A percentile compares a stretch with the other conserved stretches of the same genome.
phyloP scores from a whole-genome alignment of 2,113 vertebrate genomes.

The Eulemur rufifrons region DNA sequence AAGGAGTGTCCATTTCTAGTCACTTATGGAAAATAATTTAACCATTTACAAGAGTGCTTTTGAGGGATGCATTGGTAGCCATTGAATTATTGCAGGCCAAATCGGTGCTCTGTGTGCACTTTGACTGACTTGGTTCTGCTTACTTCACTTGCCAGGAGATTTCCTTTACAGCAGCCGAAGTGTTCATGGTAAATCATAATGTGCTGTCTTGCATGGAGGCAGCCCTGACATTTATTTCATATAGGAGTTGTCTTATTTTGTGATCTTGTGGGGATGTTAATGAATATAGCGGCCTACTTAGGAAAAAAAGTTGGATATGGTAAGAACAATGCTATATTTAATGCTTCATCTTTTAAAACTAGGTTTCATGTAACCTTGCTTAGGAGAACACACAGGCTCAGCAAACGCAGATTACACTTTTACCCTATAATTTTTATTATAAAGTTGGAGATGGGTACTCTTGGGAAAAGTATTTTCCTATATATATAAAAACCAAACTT shows the following conservation, averaged over 20 bases:
- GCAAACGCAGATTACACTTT: neutral
- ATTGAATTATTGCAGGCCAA: neutral
- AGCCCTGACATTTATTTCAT: neutral
- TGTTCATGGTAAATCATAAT: neutral
- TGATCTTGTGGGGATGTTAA: neutral
- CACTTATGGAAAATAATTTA: neutral
- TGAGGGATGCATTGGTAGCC: neutral
- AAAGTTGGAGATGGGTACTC: neutral
- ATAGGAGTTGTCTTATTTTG: neutral
- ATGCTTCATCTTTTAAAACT: neutral
- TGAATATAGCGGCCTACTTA: neutral
- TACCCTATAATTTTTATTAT: neutral
- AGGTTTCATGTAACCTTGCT: neutral
- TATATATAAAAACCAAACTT: neutral
- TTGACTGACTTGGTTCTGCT: neutral
- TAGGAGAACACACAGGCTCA: neutral
- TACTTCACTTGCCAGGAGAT: neutral
- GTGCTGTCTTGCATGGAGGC: neutral
- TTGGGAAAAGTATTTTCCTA: neutral
- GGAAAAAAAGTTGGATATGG: neutral
- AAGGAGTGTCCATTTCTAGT: neutral
- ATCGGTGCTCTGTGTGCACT: accelerated
- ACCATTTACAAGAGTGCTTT: neutral
- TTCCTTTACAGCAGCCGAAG: neutral
- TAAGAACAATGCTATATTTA: neutral